phyloP scores from a whole-genome alignment of 2,888 invertebrate species.

The Tipula vernalis region DNA sequence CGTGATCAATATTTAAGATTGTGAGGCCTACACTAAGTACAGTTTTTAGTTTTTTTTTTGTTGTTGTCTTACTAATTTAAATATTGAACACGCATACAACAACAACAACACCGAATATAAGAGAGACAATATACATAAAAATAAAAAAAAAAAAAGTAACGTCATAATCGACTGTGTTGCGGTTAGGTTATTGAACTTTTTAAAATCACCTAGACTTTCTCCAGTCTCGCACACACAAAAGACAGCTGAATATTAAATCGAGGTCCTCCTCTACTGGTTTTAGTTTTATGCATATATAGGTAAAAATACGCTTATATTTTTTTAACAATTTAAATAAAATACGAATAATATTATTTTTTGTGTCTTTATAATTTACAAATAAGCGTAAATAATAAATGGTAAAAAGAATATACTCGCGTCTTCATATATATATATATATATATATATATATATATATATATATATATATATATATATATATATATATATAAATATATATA shows the following conservation, averaged over 20 bases:
- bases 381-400: not conserved
- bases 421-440: not conserved
- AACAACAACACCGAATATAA: not conserved
- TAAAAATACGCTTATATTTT: not conserved
- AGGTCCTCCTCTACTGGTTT: constrained; percentile 17
- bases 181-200: constrained; percentile 19
- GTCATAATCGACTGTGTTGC: not conserved
- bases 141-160: not conserved
- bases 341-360: not conserved
- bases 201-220: constrained; percentile 21
- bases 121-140: not conserved
- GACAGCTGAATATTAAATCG: constrained; percentile 17
- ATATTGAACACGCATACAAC: not conserved
- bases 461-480: not conserved
- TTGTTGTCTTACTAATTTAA: not conserved
- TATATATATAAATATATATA: not conserved
- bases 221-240: constrained; percentile 18
- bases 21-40: not conserved
- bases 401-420: not conserved
- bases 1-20: not conserved
- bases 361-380: not conserved
- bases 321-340: not conserved
- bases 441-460: not conserved
- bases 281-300: not conserved
- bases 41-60: not conserved